Evolutionary conservation across 2,888 invertebrate genomes (phyloP).

Genomic region (Drosophila paranaensis): DNA sequence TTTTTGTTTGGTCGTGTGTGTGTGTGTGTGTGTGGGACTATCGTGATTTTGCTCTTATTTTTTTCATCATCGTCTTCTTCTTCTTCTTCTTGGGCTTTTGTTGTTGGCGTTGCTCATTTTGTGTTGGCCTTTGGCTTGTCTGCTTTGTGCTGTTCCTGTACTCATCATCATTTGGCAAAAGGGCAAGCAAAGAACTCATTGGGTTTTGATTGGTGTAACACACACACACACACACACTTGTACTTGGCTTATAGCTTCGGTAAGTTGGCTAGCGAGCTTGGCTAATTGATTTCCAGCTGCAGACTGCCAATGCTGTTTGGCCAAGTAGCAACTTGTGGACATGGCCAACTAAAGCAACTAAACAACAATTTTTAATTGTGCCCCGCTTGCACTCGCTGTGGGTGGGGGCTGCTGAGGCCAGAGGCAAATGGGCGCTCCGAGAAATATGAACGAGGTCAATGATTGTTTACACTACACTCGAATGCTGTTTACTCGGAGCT

Average conservation of each 20-base stretch:
- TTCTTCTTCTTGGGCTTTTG: conserved; percentile 9
- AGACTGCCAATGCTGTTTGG: conserved; percentile 41
- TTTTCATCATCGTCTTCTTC: background rate
- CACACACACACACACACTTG: conserved; percentile 2
- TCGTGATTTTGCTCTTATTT: conserved; percentile 15
- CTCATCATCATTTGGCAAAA: conserved; percentile 60
- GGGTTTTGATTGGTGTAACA: conserved; percentile 45
- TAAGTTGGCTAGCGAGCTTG: conserved; percentile 18
- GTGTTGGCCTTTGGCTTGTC: conserved; percentile 46
- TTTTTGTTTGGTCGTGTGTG: background rate
- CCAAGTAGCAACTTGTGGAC: conserved; percentile 35
- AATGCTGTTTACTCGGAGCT: conserved; percentile 73
- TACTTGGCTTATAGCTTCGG: conserved; percentile 24
- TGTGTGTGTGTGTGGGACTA: background rate
- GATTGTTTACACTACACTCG: conserved; percentile 80
- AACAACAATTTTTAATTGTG: conserved; percentile 74
- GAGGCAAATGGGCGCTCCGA: conserved; percentile 72
- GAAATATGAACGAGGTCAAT: conserved; percentile 79
- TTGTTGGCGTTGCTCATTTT: conserved; percentile 45
- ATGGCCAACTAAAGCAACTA: conserved; percentile 31
- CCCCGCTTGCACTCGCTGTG: conserved; percentile 12
- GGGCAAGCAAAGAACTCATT: conserved; percentile 44
- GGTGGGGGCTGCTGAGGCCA: conserved; percentile 30
- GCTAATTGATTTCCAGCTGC: conserved; percentile 68
- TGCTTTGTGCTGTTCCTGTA: conserved; percentile 42